phyloP scores from a whole-genome alignment of 2,113 vertebrate genomes.

The Scophthalmus maximus region DNA sequence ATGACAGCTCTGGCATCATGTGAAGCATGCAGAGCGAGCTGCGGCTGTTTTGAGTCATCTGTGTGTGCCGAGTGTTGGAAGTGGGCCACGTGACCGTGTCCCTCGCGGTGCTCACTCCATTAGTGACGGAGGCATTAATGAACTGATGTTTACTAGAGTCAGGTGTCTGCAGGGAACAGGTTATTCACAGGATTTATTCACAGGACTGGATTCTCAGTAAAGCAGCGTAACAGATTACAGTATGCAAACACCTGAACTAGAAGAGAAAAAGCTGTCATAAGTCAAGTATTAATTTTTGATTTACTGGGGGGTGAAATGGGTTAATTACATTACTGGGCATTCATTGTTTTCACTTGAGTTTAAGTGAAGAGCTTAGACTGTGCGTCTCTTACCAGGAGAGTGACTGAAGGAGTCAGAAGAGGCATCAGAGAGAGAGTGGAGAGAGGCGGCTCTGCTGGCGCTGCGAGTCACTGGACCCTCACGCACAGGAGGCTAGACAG shows the following conservation, averaged over 20 bases:
- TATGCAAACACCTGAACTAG: constrained; percentile 18
- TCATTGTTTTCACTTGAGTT: constrained; percentile 11
- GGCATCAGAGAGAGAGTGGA: constrained; percentile 84
- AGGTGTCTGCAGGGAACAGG: constrained; percentile 38
- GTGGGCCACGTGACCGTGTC: constrained; percentile 25
- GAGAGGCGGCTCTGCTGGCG: constrained; percentile 78
- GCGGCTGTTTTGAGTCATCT: constrained; percentile 40
- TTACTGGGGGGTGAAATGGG: neutral
- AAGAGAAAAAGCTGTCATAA: neutral
- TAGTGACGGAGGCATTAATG: constrained; percentile 59
- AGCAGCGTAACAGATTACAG: constrained; percentile 32
- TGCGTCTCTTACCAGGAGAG: constrained; percentile 85
- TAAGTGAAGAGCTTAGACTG: neutral
- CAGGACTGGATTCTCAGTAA: constrained; percentile 52
- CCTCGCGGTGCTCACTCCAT: constrained; percentile 42
- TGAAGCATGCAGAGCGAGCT: constrained; percentile 27
- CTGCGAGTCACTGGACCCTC: constrained; percentile 60
- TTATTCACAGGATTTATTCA: constrained; percentile 43
- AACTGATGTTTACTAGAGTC: constrained; percentile 64
- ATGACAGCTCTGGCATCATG: constrained; percentile 35
- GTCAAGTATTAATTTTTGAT: neutral
- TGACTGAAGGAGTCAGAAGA: constrained; percentile 85
- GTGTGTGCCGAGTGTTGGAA: constrained; percentile 25
- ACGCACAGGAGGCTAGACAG: constrained; percentile 89
- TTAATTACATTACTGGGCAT: neutral